A percentile compares a stretch with the other conserved stretches of the same genome.
Conservation (phyloP, 2,113 vertebrate genomes). For the Etheostoma cragini region DNA sequence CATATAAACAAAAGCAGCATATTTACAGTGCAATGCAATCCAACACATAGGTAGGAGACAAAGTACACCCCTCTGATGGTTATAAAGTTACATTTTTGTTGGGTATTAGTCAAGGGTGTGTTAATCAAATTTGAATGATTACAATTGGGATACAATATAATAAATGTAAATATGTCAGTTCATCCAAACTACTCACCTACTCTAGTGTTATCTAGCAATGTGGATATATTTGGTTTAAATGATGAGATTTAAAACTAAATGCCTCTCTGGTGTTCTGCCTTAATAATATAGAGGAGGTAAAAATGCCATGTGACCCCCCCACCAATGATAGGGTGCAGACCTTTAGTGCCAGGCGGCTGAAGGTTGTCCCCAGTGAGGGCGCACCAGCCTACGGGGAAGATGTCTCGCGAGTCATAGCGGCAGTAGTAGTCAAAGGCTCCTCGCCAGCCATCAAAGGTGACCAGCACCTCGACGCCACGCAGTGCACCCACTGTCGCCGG, state of each 20-base stretch:
- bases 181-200: not conserved
- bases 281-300: not conserved
- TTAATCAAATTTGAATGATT: not conserved
- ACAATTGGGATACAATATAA: not conserved
- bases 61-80: not conserved
- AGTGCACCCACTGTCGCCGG: constrained; percentile 97
- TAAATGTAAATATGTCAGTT: not conserved
- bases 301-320: not conserved
- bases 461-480: constrained; percentile 96
- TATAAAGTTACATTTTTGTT: not conserved
- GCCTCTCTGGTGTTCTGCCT: not conserved
- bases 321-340: constrained; percentile 74
- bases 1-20: not conserved
- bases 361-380: constrained; percentile 98
- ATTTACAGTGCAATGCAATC: too few relatives aligned
- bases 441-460: constrained; percentile 99
- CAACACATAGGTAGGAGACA: not conserved
- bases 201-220: not conserved
- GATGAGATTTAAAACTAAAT: not conserved
- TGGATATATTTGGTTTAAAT: not conserved
- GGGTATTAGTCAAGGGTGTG: not conserved
- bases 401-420: constrained; percentile 98
- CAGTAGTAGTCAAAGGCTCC: constrained; percentile 99
- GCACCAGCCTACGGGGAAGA: constrained; percentile 99
- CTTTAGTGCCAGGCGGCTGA: constrained; percentile 98